Evolutionary conservation across 2,888 invertebrate species (phyloP).

Genomic region (Acleris emargana): DNA sequence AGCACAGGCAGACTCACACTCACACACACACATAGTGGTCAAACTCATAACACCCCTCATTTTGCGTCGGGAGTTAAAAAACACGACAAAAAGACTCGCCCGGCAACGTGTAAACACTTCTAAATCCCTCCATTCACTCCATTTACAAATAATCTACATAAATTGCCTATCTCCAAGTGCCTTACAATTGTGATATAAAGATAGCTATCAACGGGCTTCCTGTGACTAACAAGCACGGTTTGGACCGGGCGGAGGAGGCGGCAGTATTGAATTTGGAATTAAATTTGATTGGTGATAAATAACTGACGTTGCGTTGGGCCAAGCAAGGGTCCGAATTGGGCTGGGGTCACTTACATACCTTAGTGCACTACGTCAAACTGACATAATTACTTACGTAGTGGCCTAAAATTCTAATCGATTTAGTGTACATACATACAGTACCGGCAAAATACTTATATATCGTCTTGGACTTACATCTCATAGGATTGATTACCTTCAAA

Average conservation of each 20-base stretch:
- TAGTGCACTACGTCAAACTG: no score
- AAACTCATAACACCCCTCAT: no score
- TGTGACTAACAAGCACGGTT: slow-evolving; percentile 48
- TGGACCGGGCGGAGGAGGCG: slow-evolving; percentile 31
- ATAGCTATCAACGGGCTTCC: slow-evolving; percentile 65
- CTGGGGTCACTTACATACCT: slow-evolving; percentile 25
- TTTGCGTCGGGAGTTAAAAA: no score
- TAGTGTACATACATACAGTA: no score
- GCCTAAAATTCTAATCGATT: no score
- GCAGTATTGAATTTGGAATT: slow-evolving; percentile 29
- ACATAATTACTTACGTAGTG: no score
- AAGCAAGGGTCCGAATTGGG: slow-evolving; percentile 26
- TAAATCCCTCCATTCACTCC: slow-evolving; percentile 15
- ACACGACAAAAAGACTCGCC: not conserved
- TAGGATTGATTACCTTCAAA: no score
- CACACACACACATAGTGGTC: no score
- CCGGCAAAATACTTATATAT: no score
- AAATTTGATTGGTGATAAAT: slow-evolving; percentile 34
- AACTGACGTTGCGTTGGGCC: slow-evolving; percentile 11
- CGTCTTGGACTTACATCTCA: no score
- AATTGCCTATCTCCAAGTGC: slow-evolving; percentile 28
- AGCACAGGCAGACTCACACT: no score
- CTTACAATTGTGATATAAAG: slow-evolving; percentile 69
- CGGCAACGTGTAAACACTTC: slow-evolving; percentile 6
- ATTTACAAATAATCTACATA: slow-evolving; percentile 24